Evolutionary conservation across 2,113 vertebrate genomes (phyloP).

Genomic region (Dascyllus trimaculatus): DNA sequence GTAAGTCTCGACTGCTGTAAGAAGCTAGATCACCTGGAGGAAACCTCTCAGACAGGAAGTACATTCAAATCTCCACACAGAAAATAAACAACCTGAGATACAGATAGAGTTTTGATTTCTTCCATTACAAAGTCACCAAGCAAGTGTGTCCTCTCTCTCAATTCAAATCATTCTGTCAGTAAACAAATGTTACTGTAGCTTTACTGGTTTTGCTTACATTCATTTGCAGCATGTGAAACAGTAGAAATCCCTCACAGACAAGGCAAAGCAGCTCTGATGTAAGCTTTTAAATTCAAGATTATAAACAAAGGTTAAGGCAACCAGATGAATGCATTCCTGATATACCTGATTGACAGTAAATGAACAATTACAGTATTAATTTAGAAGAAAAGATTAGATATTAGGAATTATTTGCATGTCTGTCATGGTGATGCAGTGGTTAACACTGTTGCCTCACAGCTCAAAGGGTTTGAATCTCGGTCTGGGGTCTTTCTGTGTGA

Average conservation of each 20-base stretch:
- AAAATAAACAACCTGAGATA: background rate
- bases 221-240: background rate
- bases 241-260: slow-evolving; percentile 10
- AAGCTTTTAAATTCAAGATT: slow-evolving; percentile 27
- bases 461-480: no score
- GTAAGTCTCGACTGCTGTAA: background rate
- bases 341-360: background rate
- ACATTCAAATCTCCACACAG: background rate
- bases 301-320: slow-evolving; percentile 5
- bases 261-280: slow-evolving; percentile 4
- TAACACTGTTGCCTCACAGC: no score
- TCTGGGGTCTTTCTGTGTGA: no score
- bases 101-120: background rate
- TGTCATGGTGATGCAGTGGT: no score
- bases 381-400: background rate
- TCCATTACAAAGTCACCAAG: background rate
- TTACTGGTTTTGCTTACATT: background rate
- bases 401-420: no score
- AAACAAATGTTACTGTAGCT: background rate
- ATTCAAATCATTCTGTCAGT: background rate
- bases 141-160: background rate
- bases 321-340: background rate
- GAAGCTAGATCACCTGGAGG: slow-evolving; percentile 3
- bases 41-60: background rate
- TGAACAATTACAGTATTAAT: no score